A percentile compares a stretch with the other conserved stretches of the same genome.
Evolutionary conservation across 1,140 invertebrate species (phyloP).

Genomic region (Procambarus virginalis): DNA sequence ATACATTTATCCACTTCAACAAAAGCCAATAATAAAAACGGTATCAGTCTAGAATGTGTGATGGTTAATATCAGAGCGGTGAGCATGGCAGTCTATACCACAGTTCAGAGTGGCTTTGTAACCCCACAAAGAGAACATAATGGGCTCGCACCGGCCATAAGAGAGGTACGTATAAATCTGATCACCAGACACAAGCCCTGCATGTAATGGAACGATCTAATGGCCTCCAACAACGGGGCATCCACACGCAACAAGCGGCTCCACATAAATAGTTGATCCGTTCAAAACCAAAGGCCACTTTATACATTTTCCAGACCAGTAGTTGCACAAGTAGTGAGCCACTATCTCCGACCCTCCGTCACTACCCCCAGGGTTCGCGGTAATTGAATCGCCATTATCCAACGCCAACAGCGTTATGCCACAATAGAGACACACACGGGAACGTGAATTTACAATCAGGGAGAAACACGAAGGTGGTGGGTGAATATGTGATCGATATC

Average conservation of each 20-base stretch:
- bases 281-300: constrained; percentile 20
- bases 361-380: not conserved
- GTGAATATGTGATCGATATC: constrained; percentile 28
- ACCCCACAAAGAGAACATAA: constrained; percentile 1
- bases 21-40: not conserved
- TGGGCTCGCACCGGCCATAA: not conserved
- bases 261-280: constrained; percentile 34
- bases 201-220: constrained; percentile 6
- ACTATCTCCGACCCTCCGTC: not conserved
- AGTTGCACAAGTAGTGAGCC: constrained; percentile 19
- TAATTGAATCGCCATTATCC: constrained; percentile 65
- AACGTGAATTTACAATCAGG: constrained; percentile 61
- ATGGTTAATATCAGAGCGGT: not conserved
- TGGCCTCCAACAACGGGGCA: constrained; percentile 13
- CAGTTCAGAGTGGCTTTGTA: constrained; percentile 4
- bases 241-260: constrained; percentile 36
- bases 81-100: not conserved
- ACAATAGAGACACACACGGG: constrained; percentile 48
- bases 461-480: constrained; percentile 54
- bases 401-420: constrained; percentile 42
- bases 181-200: constrained; percentile 7
- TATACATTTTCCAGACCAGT: constrained; percentile 52
- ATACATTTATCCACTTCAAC: not conserved
- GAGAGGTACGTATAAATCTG: constrained; percentile 16
- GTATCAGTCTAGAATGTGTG: not conserved